These are phyloP conservation scores for Tholera decimalis DNA, from an alignment of 2,888 invertebrate genomes.

Conservation along the genomic window DNA sequence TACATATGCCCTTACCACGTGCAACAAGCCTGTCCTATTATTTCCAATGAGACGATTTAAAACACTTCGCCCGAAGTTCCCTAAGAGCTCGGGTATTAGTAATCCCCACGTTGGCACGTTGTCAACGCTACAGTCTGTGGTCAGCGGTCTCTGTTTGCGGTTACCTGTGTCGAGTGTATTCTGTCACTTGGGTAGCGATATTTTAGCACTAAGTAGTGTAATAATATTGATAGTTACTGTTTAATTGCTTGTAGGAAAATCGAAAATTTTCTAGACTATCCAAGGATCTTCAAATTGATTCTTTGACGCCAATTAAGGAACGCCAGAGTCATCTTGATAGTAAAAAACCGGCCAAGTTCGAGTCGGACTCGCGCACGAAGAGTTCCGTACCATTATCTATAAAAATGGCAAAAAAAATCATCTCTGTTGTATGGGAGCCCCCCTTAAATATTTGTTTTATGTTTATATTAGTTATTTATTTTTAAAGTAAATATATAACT, in stretches of 20 bases:
- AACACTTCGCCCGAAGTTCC: constrained; percentile 38
- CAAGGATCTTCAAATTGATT: background rate
- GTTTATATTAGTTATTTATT: too few species aligned
- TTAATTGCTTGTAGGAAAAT: background rate
- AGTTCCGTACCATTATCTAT: too few species aligned
- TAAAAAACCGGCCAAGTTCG: too few species aligned
- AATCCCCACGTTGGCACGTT: constrained; percentile 56
- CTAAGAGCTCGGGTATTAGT: constrained; percentile 27
- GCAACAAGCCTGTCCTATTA: background rate
- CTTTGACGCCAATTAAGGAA: background rate
- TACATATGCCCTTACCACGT: background rate
- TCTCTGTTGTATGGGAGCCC: too few species aligned
- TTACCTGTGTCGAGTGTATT: constrained; percentile 34
- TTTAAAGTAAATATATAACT: too few species aligned
- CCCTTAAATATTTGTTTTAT: too few species aligned
- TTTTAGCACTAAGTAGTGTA: constrained; percentile 18
- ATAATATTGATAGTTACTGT: background rate
- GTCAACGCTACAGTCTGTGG: constrained; percentile 55
- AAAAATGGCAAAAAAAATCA: too few species aligned
- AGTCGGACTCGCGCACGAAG: too few species aligned
- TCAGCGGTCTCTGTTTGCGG: constrained; percentile 51
- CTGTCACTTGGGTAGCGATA: constrained; percentile 11
- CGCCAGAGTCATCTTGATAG: background rate
- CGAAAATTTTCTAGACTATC: background rate
- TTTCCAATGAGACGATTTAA: constrained; percentile 30